Base-by-base conservation (phyloP, 2,113 vertebrate species). In the Cyrtonyx montezumae region DNA sequence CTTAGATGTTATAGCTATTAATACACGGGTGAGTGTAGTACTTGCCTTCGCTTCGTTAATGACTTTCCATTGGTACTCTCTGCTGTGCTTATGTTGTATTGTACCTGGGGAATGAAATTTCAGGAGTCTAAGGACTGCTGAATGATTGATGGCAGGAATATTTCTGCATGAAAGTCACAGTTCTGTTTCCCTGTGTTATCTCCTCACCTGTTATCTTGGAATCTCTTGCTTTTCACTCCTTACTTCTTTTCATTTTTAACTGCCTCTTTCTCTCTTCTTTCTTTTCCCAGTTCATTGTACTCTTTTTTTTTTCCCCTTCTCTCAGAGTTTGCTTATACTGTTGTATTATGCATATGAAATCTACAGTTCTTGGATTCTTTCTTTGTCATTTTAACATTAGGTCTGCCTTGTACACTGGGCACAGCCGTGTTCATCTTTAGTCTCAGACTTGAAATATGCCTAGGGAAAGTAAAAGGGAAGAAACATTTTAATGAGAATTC, bases 261-360 rank as follows among this genome's bases (percentile, higher is more conserved):
- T 69, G 13, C 48, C 4, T 79, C 15, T 5, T 94, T 69, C 89
- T 90, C 49, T 65, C 25, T 78, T 45, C 37, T 87, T 87, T 84
- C 46, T 93, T 95, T 88, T 86, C 40, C 48, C 12, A 61, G 63
- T 74, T 87, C 79, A 82, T 32, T 74, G 48, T 67, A 71, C 78
- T 28, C 88, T 66, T 82, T 55, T 78, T 63, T 7, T 51, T 90
- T 70, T 80, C 45, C 73, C 49, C 89, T 70, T 82, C 45, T 79
- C 49, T 32, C 19, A 65, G 42, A 45, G 46, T 36, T 40, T 75
- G 15, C 13, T 37, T 73, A 79, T 82, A 43, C 68, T 62, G 21
- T 37, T 84, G 26, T 37, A 79, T 84, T 83, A 34, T 26, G 56
- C 28, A 4, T 68, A 49, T 51, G 42, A 90, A 61, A 13, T 10